Base-by-base conservation (phyloP, 2,113 vertebrate genomes). In the Synchiropus splendidus region DNA sequence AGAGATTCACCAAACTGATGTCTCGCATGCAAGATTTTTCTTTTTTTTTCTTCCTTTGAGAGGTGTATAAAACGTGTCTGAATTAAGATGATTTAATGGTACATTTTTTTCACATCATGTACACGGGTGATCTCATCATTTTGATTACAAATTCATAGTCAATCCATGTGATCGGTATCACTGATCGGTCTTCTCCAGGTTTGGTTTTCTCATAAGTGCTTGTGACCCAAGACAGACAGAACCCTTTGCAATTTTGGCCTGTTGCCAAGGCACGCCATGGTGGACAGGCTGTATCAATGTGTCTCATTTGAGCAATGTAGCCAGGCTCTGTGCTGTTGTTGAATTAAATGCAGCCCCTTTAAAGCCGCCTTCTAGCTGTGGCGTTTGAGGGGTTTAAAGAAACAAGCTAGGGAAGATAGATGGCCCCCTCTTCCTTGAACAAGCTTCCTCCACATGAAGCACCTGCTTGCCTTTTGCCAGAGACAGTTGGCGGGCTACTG, bases 241-340 rank as follows among this genome's bases (percentile, higher is more conserved):
- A 78, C 58, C 73, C 62, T 77, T 67, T 67, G 75, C 63, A 67
- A 73, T 55, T 53, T 64, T 79, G 78, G 68, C 58, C 14, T 6
- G 5, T 10, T 42, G 64, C 74, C 74, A 74, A 45, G 18, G n/a
- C 58, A n/a, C n/a, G n/a, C n/a, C n/a, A n/a, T 44, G 63, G 30
- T 45, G 48, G 45, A 53, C 10, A 39, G 34, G 31, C 50, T 35
- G 6, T 2, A 15, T 21, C 17, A 27, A 14, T 37, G 6, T 9
- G 16, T 34, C 1, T 10, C 34, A 48, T 54, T 64, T 68, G 30
- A 54, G 37, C 64, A 58, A 65, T 60, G 9, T 63, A 50, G 52
- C 44, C 36, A 11, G 12, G 31, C 42, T 17, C 44, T 16, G 36
- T 32, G n/a, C 11, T 51, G 21, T 13, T n/a, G n/a, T 51, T 44